Evolutionary conservation across 2,113 vertebrate species (phyloP).

Genomic region (Phaethornis superciliosus): DNA sequence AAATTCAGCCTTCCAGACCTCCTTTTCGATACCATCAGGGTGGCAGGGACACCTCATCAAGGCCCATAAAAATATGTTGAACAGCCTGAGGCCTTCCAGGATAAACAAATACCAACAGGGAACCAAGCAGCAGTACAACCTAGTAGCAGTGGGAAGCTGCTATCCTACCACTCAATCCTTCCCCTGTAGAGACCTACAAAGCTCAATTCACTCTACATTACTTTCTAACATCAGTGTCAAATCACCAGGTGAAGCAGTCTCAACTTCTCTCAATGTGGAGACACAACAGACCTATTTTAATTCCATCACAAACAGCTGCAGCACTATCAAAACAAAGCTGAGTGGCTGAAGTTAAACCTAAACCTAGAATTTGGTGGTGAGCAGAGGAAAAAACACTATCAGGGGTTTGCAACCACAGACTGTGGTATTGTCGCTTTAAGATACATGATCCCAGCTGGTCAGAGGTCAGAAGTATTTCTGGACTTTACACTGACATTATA

Average conservation of each 20-base stretch:
- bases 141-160: neutral
- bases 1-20: neutral
- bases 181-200: neutral
- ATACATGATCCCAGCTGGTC: conserved; percentile 35
- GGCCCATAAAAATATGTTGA: neutral
- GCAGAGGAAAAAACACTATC: neutral
- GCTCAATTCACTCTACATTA: neutral
- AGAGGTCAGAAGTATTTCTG: conserved; percentile 66
- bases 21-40: neutral
- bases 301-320: neutral
- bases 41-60: accelerated
- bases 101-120: neutral
- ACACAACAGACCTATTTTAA: neutral
- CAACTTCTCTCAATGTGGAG: neutral
- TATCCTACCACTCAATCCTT: neutral
- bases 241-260: neutral
- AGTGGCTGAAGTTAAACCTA: neutral
- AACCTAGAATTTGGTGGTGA: neutral
- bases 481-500: conserved; percentile 59
- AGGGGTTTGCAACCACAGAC: neutral
- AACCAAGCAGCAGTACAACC: neutral
- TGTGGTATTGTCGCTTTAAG: conserved; percentile 45
- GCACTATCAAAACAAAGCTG: neutral
- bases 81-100: neutral
- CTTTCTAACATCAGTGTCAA: neutral